Conservation (phyloP, 2,797 vertebrate species). For the Helicolenus hilgendorfi region DNA sequence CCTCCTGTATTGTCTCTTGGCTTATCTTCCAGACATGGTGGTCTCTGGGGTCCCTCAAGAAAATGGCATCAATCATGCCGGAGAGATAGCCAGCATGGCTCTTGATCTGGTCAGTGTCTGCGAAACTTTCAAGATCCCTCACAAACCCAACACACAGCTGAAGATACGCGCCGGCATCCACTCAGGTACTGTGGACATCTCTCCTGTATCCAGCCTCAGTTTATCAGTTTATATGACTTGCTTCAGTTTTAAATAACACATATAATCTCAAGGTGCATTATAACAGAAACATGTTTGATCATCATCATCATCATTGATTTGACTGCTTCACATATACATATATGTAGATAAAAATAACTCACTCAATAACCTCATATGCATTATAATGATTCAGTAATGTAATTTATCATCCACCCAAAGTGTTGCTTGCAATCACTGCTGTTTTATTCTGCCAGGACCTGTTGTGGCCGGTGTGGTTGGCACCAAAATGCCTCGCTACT, state of each 20-base stretch:
- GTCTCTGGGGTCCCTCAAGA: slow-evolving; percentile 91
- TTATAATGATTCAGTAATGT: not conserved
- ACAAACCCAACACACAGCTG: slow-evolving; percentile 89
- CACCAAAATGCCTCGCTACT: slow-evolving; percentile 92
- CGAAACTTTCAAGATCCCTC: slow-evolving; percentile 90
- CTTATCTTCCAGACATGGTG: slow-evolving; percentile 88
- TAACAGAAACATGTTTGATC: no score
- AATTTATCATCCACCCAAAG: not conserved
- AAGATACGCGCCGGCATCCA: slow-evolving; percentile 90
- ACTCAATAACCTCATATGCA: not conserved
- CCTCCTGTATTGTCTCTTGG: not conserved
- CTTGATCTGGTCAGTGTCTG: slow-evolving; percentile 88
- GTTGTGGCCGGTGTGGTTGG: slow-evolving; percentile 92
- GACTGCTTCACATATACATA: not conserved
- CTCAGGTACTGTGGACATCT: slow-evolving; percentile 78
- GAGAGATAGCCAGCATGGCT: slow-evolving; percentile 91
- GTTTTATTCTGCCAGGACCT: slow-evolving; percentile 77
- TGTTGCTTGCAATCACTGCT: not conserved
- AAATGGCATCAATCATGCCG: slow-evolving; percentile 89
- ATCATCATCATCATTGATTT: not conserved
- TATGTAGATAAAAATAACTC: not conserved
- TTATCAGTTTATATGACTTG: not conserved
- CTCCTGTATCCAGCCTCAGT: not conserved
- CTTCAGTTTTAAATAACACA: not conserved
- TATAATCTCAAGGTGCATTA: no score